These are phyloP conservation scores for Drosophila albomicans DNA, from an alignment of 1,140 invertebrate species.

Conservation along the genomic window DNA sequence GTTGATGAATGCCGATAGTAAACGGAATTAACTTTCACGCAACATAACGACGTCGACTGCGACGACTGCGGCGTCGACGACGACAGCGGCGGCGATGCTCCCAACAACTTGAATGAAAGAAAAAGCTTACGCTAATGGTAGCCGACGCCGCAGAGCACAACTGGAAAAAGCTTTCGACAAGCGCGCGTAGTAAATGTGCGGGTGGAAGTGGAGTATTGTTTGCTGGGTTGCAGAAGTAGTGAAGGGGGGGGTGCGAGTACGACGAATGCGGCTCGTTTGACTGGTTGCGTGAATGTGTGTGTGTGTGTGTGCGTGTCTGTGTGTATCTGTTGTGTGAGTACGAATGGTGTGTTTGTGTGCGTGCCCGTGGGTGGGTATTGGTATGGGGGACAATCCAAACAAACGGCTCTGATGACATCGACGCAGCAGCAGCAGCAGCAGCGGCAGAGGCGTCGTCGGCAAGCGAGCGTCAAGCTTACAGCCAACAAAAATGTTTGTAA, in stretches of 20 bases:
- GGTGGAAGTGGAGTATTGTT: slow-evolving; percentile 40
- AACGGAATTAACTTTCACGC: slow-evolving; percentile 83
- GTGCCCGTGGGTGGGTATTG: slow-evolving; percentile 15
- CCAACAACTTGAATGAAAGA: slow-evolving; percentile 78
- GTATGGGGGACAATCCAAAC: slow-evolving; percentile 24
- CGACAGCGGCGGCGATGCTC: slow-evolving; percentile 24
- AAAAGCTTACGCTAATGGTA: slow-evolving; percentile 75
- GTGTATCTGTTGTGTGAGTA: background rate
- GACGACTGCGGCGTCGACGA: slow-evolving; percentile 3
- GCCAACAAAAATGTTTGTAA: slow-evolving; percentile 19
- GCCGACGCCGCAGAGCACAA: slow-evolving; percentile 57
- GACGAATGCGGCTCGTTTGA: slow-evolving; percentile 40
- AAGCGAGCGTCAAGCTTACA: slow-evolving; percentile 11
- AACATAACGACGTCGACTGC: slow-evolving; percentile 66
- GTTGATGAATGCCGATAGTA: slow-evolving; percentile 82
- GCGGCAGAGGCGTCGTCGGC: background rate
- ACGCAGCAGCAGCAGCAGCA: slow-evolving; percentile 17
- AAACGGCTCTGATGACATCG: slow-evolving; percentile 43
- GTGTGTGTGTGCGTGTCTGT: background rate
- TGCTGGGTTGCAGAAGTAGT: background rate
- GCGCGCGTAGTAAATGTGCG: slow-evolving; percentile 81
- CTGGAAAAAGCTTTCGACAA: slow-evolving; percentile 68
- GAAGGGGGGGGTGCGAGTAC: background rate
- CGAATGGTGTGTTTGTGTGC: background rate
- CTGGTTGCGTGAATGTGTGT: slow-evolving; percentile 32